Conservation (phyloP, 2,113 vertebrate species). For the Caranx ignobilis region DNA sequence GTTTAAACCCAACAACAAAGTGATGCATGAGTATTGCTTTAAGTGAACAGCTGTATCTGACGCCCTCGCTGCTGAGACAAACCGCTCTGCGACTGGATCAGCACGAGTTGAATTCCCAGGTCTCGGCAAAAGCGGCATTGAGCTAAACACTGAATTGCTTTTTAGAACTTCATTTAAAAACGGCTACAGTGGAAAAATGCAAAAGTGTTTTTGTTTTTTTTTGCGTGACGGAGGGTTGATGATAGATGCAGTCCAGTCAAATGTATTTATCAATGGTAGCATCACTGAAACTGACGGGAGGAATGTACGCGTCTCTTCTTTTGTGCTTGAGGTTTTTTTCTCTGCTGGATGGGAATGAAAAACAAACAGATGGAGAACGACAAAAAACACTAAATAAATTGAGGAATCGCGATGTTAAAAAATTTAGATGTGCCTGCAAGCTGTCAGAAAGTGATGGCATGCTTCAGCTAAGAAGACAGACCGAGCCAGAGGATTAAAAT, state of each 20-base stretch:
- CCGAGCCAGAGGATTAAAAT: slow-evolving; percentile 48
- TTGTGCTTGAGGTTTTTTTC: neutral
- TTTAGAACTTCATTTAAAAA: neutral
- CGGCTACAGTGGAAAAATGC: neutral
- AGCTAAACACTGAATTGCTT: slow-evolving; percentile 30
- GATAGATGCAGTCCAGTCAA: slow-evolving; percentile 12
- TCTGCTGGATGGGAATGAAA: slow-evolving; percentile 36
- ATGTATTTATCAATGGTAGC: neutral
- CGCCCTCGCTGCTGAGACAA: slow-evolving; percentile 1
- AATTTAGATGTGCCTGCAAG: slow-evolving; percentile 29
- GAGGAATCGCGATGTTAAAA: slow-evolving; percentile 16
- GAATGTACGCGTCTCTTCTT: slow-evolving; percentile 38
- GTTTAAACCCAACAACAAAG: slow-evolving; percentile 35
- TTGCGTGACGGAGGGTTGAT: neutral
- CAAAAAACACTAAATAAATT: slow-evolving; percentile 29
- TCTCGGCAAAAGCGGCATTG: slow-evolving; percentile 10
- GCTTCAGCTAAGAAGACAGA: slow-evolving; percentile 44
- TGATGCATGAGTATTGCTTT: slow-evolving; percentile 69
- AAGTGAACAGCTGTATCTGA: slow-evolving; percentile 20
- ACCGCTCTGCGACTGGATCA: neutral
- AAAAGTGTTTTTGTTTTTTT: too few species aligned
- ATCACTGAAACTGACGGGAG: neutral
- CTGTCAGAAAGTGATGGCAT: slow-evolving; percentile 29
- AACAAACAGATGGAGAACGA: slow-evolving; percentile 31
- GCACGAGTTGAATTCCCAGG: neutral